Conservation (phyloP, 2,797 vertebrate genomes). For the Florisuga fusca region DNA sequence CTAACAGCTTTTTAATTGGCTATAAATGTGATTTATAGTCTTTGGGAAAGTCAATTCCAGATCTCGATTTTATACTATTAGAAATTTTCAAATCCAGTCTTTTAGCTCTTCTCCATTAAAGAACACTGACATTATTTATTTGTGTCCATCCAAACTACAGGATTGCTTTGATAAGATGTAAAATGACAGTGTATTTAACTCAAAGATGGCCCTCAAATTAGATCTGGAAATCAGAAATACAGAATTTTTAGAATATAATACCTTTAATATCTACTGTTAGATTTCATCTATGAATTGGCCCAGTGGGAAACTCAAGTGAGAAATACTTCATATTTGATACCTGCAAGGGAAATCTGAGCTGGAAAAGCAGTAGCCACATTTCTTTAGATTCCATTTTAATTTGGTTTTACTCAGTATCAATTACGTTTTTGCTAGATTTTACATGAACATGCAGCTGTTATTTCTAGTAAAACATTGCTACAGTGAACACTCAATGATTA, state of each 20-base stretch:
- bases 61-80: neutral
- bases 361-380: neutral
- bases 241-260: neutral
- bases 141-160: neutral
- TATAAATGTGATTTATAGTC: neutral
- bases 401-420: neutral
- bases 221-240: neutral
- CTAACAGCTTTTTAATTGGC: neutral
- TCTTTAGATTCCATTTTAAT: neutral
- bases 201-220: neutral
- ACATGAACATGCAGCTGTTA: neutral
- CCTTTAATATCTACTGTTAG: neutral
- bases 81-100: neutral
- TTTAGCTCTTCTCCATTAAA: neutral
- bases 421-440: neutral
- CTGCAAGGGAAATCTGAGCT: neutral
- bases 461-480: neutral
- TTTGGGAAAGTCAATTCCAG: neutral
- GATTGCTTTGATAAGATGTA: neutral
- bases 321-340: neutral
- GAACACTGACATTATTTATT: neutral
- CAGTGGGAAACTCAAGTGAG: neutral
- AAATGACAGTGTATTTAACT: neutral
- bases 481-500: neutral
- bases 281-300: neutral